Conservation (phyloP, 2,888 invertebrate genomes). For the Zonitis immaculata region DNA sequence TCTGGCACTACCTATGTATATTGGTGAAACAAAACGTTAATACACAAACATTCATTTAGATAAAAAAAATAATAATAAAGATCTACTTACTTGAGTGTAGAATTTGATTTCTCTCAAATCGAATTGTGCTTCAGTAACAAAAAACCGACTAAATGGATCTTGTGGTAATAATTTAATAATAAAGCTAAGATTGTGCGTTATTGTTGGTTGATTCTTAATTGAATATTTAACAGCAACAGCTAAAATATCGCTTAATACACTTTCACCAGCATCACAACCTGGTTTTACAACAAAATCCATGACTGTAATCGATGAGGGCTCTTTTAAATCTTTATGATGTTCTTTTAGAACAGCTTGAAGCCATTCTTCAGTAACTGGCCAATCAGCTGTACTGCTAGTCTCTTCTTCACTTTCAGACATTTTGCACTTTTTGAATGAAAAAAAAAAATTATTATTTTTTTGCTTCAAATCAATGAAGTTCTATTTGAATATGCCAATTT, state of each 20-base stretch:
- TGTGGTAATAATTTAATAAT: constrained; percentile 73
- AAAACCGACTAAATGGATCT: constrained; percentile 73
- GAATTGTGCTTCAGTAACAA: constrained; percentile 78
- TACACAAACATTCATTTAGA: too few relatives aligned
- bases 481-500: too few relatives aligned
- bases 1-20: constrained; percentile 65
- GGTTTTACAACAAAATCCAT: constrained; percentile 54
- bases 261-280: constrained; percentile 63
- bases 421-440: constrained; percentile 4
- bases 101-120: constrained; percentile 77
- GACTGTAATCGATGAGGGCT: constrained; percentile 44
- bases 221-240: constrained; percentile 69
- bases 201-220: constrained; percentile 36
- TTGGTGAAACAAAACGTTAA: too few relatives aligned
- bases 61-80: too few relatives aligned
- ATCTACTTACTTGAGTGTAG: constrained; percentile 72
- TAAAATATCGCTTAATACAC: constrained; percentile 70
- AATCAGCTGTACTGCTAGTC: constrained; percentile 49
- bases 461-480: too few relatives aligned
- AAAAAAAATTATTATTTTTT: neutral
- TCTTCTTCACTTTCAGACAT: constrained; percentile 57
- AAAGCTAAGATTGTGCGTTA: constrained; percentile 48
- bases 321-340: constrained; percentile 46
- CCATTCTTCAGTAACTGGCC: constrained; percentile 57
- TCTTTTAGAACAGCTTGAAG: constrained; percentile 52